These are phyloP conservation scores for Pseudoatta argentina DNA, from an alignment of 1,140 invertebrate species.

Conservation along the genomic window DNA sequence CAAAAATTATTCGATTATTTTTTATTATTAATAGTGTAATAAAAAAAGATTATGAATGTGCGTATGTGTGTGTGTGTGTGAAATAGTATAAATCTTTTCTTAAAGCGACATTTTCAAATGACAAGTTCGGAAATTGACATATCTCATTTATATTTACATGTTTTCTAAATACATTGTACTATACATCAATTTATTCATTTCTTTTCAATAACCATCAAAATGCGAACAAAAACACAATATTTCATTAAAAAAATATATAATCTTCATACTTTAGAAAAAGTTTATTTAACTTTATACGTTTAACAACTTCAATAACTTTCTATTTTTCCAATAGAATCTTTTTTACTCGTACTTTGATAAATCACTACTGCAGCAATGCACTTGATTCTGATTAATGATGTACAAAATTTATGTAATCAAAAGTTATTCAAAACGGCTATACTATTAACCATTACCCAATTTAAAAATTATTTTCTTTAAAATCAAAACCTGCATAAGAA, in stretches of 20 bases:
- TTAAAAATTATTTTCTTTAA: conserved; percentile 8
- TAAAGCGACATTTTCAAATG: background rate
- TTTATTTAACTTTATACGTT: background rate
- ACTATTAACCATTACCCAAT: background rate
- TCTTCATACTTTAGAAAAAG: background rate
- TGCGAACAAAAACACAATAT: background rate
- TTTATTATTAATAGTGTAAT: background rate
- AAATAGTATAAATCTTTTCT: conserved; percentile 8
- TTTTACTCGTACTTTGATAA: background rate
- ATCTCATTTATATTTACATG: background rate
- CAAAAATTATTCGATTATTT: background rate
- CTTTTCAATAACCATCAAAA: background rate
- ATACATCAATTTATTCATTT: background rate
- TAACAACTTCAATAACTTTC: background rate
- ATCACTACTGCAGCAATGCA: background rate
- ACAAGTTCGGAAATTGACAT: background rate
- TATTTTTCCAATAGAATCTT: background rate
- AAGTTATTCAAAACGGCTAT: background rate
- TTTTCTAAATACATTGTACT: background rate
- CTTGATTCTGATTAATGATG: background rate
- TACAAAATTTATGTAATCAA: background rate
- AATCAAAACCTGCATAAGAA: background rate
- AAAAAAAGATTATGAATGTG: background rate
- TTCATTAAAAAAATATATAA: background rate
- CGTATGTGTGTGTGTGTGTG: background rate